Evolutionary conservation across 1,140 invertebrate species (phyloP).

Genomic region (Halesus radiatus): DNA sequence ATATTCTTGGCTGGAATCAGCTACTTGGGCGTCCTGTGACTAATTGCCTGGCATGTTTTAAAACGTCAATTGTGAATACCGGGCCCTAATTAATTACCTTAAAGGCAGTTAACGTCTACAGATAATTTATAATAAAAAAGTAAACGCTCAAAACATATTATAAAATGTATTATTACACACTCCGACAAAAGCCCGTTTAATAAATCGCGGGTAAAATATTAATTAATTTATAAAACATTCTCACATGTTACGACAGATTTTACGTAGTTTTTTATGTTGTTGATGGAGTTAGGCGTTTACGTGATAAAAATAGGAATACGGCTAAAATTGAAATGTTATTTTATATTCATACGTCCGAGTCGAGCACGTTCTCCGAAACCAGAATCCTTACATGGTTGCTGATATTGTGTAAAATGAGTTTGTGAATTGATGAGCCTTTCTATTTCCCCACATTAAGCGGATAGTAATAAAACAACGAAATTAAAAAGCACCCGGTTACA

Average conservation of each 20-base stretch:
- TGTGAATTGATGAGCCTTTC: conserved; percentile 10
- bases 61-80: conserved; percentile 50
- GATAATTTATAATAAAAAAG: conserved; percentile 47
- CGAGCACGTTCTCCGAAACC: not conserved
- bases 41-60: conserved; percentile 51
- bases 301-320: conserved; percentile 14
- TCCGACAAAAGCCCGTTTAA: not conserved
- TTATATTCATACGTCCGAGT: not conserved
- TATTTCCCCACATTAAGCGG: not conserved
- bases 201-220: too few relatives aligned
- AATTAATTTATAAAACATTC: too few relatives aligned
- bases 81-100: conserved; percentile 30
- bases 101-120: conserved; percentile 38
- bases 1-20: conserved; percentile 31
- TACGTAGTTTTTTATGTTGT: not conserved
- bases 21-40: conserved; percentile 48
- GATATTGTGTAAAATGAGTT: conserved; percentile 11
- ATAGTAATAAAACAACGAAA: conserved; percentile 22
- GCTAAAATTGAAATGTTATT: conserved; percentile 7
- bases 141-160: conserved; percentile 15
- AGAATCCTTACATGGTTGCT: not conserved
- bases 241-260: too few relatives aligned
- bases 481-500: conserved; percentile 29
- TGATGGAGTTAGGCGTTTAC: not conserved
- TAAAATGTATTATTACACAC: not conserved